Base-by-base conservation (phyloP, 2,797 vertebrate genomes). In the Pangasius sanitwongsei region DNA sequence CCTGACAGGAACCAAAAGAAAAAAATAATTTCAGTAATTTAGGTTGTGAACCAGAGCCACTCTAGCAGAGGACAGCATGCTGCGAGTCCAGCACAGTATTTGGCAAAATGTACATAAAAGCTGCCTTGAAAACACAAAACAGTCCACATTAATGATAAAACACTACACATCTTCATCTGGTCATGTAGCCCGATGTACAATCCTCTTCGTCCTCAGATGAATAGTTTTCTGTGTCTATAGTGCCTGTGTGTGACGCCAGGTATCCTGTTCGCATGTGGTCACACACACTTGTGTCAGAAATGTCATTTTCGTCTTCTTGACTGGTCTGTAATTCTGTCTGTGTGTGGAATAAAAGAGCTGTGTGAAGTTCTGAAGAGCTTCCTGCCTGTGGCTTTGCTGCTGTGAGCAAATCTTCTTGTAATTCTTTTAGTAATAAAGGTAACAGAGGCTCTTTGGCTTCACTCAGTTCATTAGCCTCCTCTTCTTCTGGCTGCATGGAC, bases 371-470 rank as follows among this genome's bases (percentile, higher is more conserved):
- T 12, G 69, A 67, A 11, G 78, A 48, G 23, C 61, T 84, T 65
- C 48, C 23, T 23, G 25, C 63, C n/a, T 83, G 87, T 48, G 16
- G 37, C 16, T 83, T 37, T 50, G 23, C 69, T 41, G 59, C 6
- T 20, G 9, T 9, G 23, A 25, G n/a, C 11, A 16, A 2, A 37
- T 87, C 50, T 63, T 65, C 57, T 28, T 53, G 13, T 20, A 67
- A n/a, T 48, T 87, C 82, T 57, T 31, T 87, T 4, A 55, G 11
- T 57, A 85, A 23, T 20, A 55, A 37, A n/a, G 83, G 28, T 28
- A 92, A 41, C 25, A 91, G 80, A 41, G 87, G 72, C 31, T 87
- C 65, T 12, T 57, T 12, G 37, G 44, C 70, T 16, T 89, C 44
- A 61, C 31, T 28, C 31, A 6, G 48, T 15, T 86, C 83, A 1